phyloP scores from a whole-genome alignment of 2,797 vertebrate species.

The Gallinago solitaria region DNA sequence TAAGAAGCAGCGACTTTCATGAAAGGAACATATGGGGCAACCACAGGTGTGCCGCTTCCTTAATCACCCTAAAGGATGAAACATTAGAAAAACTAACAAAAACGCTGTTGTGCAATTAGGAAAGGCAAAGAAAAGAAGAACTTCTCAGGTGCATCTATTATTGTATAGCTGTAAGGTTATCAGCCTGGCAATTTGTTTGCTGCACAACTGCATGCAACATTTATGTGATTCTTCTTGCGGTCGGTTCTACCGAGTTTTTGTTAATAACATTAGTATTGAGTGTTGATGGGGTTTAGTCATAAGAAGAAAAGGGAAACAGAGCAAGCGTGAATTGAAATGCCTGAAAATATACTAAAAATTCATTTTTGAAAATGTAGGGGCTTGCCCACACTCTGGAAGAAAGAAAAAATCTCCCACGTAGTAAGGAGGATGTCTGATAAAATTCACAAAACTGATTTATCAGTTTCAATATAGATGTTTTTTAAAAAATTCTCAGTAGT shows the following conservation, averaged over 20 bases:
- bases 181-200: background rate
- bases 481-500: background rate
- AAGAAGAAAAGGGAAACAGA: background rate
- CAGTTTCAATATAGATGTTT: background rate
- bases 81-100: background rate
- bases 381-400: background rate
- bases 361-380: background rate
- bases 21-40: background rate
- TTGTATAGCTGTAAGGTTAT: background rate
- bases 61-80: background rate
- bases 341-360: background rate
- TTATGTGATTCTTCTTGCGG: background rate
- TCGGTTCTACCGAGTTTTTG: background rate
- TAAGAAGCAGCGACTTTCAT: background rate
- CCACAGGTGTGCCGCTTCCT: background rate
- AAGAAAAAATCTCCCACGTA: background rate
- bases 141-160: background rate
- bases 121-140: background rate
- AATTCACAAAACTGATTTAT: background rate
- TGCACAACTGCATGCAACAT: background rate
- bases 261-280: background rate
- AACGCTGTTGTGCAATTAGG: background rate
- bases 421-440: background rate
- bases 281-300: background rate
- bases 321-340: background rate